phyloP scores from a whole-genome alignment of 2,113 vertebrate genomes.

The Menura novaehollandiae region DNA sequence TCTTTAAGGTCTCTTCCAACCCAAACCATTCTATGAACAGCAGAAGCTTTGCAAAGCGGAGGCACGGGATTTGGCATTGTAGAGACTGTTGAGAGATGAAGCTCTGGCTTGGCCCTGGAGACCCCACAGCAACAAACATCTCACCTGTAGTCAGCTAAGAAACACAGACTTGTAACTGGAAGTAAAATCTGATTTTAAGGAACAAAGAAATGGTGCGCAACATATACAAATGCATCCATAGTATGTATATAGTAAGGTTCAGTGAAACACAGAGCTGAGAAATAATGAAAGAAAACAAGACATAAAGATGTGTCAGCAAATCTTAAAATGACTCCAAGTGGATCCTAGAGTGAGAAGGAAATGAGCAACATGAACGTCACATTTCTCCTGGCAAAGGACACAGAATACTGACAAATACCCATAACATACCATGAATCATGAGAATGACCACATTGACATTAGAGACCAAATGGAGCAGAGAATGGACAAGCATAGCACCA shows the following conservation, averaged over 20 bases:
- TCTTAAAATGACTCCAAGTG: background rate
- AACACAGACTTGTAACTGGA: background rate
- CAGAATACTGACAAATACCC: background rate
- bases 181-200: background rate
- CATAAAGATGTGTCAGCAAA: background rate
- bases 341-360: background rate
- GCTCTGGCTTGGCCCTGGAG: background rate
- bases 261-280: background rate
- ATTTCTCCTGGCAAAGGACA: background rate
- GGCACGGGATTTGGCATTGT: background rate
- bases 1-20: background rate
- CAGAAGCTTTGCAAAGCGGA: background rate
- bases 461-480: background rate
- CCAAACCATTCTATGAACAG: background rate
- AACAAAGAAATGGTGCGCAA: background rate
- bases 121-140: background rate
- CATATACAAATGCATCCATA: background rate
- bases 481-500: background rate
- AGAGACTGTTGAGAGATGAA: background rate
- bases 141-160: background rate
- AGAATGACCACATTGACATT: background rate
- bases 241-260: background rate
- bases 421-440: background rate
- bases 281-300: background rate
- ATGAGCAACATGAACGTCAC: background rate